Conservation (phyloP, 2,113 vertebrate species). For the Cebus imitator region DNA sequence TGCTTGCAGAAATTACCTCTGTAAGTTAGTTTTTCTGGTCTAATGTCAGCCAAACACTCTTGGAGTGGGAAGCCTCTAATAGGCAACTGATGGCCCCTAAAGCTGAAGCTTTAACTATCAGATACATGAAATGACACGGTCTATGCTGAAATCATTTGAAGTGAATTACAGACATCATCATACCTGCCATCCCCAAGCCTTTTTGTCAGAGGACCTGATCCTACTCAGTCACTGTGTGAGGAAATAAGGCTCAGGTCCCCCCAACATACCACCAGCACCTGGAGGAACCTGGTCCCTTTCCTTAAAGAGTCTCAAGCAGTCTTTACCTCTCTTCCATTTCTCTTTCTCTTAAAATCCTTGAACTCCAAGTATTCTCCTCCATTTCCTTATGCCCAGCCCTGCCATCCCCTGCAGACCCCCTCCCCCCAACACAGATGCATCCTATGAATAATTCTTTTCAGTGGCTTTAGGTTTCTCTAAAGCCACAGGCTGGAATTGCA, state of each 20-base stretch:
- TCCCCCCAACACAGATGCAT: not conserved
- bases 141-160: not conserved
- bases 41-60: not conserved
- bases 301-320: not conserved
- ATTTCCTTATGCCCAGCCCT: not conserved
- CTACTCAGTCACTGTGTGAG: not conserved
- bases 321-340: not conserved
- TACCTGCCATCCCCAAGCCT: not conserved
- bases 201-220: not conserved
- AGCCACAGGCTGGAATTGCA: not conserved
- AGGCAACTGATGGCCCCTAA: not conserved
- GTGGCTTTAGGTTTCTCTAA: not conserved
- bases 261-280: not conserved
- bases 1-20: not conserved
- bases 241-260: not conserved
- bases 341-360: constrained; percentile 53
- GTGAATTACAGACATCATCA: not conserved
- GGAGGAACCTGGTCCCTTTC: not conserved
- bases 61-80: not conserved
- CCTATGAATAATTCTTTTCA: not conserved
- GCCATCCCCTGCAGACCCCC: not conserved
- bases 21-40: not conserved
- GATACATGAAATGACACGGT: not conserved
- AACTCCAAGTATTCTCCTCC: constrained; percentile 54
- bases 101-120: not conserved